Evolutionary conservation across 2,113 vertebrate species (phyloP), one percentile per base, ranked within the genome.

Genomic region (Pterophyllum scalare): DNA sequence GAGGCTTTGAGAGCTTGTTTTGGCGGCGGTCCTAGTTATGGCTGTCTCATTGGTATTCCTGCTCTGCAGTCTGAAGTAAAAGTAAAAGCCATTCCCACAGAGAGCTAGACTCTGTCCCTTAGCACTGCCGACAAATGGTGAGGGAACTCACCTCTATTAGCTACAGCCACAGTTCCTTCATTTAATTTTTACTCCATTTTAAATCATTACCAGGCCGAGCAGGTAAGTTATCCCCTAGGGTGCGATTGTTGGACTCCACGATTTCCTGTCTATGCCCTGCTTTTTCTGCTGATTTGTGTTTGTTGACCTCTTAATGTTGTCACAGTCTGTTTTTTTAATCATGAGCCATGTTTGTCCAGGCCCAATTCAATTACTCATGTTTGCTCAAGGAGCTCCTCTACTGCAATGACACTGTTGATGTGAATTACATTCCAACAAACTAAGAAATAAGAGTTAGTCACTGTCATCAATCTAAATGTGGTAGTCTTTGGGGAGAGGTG

Each of bases 1-100:
- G 59, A 81, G 80, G 79, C 59, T 81, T 75, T 85, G 88, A 91
- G 62, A 85, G 79, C 77, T 79, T 81, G 57, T 88, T 88, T 89
- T 87, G 87, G 81, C 78, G 33, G 70, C 13, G 1, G 75, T 81
- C 79, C 70, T 67, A 33, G 80, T 93, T 89, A 77, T 85, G 43
- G 82, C 81, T 82, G 56, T 77, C 88, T 91, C 81, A 90, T 93
- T 80, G 70, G 59, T 87, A 85, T 92, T 93, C 89, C 75, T 75
- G 74, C 76, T 59, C 20, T n/a, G 22, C 83, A 46, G 61, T 79
- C 75, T 76, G 59, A 83, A 75, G 52, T 83, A 54, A 82, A 81
- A 81, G 54, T 78, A 78, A 72, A 59, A 88, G 67, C 60, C 35
- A 79, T 80, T 58, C 33, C 57, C 64, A 22, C 35, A 54, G 61